phyloP scores from a whole-genome alignment of 30 jellyfish, hydroid and myxozoan genomes.

The Chrysaora quinquecirrha region DNA sequence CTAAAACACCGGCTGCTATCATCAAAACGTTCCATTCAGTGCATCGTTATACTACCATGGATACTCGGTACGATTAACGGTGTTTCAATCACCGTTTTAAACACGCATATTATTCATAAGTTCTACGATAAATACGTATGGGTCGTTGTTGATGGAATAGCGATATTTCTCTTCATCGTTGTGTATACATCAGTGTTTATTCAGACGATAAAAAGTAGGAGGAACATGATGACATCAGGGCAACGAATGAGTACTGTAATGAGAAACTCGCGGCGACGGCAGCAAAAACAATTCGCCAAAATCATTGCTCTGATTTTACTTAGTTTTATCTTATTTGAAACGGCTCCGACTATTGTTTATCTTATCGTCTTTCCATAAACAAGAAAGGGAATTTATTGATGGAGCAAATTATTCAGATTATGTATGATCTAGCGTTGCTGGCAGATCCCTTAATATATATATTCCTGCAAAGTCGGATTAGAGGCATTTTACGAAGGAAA shows the following conservation, averaged over 20 bases:
- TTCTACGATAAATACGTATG: constrained; percentile 40
- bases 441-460: constrained; percentile 50
- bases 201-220: neutral
- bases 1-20: constrained; percentile 32
- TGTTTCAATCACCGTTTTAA: neutral
- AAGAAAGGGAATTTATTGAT: neutral
- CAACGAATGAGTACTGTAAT: neutral
- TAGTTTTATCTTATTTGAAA: constrained; percentile 42
- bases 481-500: neutral
- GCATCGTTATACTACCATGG: constrained; percentile 21
- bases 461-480: constrained; percentile 38
- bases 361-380: constrained; percentile 1
- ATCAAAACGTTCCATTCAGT: neutral
- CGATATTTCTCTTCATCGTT: constrained; percentile 16
- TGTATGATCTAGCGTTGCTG: constrained; percentile 30
- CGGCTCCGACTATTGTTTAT: constrained; percentile 18
- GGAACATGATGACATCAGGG: neutral
- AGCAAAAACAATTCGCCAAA: constrained; percentile 22
- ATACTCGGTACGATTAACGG: constrained; percentile 21
- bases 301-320: constrained; percentile 29
- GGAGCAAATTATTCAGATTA: neutral
- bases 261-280: neutral
- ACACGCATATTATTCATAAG: constrained; percentile 15
- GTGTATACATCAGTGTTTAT: constrained; percentile 29
- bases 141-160: constrained; percentile 33